Evolutionary conservation across 2,888 invertebrate genomes (phyloP).

Genomic region (Andrena haemorrhoa): DNA sequence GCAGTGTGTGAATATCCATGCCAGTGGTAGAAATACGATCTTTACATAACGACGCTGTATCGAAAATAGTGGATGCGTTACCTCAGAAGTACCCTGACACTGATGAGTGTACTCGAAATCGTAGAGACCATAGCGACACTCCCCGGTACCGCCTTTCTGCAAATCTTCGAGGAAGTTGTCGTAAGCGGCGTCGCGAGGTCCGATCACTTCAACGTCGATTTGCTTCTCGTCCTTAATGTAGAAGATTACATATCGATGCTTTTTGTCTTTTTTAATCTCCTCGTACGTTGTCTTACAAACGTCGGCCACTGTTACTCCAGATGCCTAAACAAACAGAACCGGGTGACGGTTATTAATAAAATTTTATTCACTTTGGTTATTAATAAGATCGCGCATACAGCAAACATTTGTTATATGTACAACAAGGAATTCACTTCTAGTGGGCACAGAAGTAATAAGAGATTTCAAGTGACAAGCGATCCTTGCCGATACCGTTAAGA

Average conservation of each 20-base stretch:
- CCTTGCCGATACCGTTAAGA: conserved; percentile 10
- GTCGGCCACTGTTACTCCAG: conserved; percentile 98
- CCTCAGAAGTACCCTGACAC: conserved; percentile 97
- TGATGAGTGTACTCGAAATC: conserved; percentile 99
- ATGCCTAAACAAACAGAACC: conserved; percentile 88
- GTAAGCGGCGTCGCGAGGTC: conserved; percentile 95
- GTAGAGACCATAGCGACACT: conserved; percentile 99
- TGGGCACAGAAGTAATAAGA: neutral
- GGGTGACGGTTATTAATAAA: conserved; percentile 2
- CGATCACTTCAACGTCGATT: conserved; percentile 97
- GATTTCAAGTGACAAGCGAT: conserved; percentile 21
- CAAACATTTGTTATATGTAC: neutral
- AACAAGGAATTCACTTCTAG: neutral
- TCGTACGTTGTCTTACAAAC: conserved; percentile 97
- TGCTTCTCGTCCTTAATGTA: conserved; percentile 98
- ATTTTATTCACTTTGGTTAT: conserved; percentile 5
- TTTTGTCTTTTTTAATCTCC: conserved; percentile 99
- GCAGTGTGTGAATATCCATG: neutral
- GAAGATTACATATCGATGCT: conserved; percentile 98
- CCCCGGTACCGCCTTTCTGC: conserved; percentile 95
- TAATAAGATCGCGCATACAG: neutral
- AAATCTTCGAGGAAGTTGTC: conserved; percentile 97
- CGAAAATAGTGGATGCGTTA: conserved; percentile 70
- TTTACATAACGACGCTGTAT: neutral
- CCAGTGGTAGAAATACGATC: neutral